These are phyloP conservation scores for Nothocercus nigrocapillus DNA, from an alignment of 2,113 vertebrate species.

Conservation along the genomic window DNA sequence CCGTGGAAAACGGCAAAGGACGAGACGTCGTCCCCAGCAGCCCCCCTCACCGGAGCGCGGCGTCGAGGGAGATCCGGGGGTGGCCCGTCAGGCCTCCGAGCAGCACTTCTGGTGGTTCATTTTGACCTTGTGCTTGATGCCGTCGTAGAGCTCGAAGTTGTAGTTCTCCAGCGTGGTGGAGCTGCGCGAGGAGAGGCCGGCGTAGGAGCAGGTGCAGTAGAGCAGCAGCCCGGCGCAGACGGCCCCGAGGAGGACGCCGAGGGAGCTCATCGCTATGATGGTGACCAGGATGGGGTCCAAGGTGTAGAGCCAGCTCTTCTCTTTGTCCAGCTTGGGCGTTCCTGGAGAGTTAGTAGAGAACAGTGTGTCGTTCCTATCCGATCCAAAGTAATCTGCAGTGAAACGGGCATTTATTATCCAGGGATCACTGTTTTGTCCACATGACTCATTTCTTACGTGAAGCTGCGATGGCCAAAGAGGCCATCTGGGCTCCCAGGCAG, in stretches of 20 bases:
- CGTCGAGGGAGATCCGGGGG: constrained; percentile 27
- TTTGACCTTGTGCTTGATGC: constrained; percentile 98
- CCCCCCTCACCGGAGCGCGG: constrained; percentile 60
- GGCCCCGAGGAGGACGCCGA: constrained; percentile 92
- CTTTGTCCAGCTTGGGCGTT: constrained; percentile 85
- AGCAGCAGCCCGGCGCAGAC: constrained; percentile 93
- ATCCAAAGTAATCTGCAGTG: constrained; percentile 77
- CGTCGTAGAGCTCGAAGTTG: constrained; percentile 97
- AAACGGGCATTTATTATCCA: constrained; percentile 61
- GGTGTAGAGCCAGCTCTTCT: constrained; percentile 94
- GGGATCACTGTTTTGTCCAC: not conserved
- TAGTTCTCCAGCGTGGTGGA: constrained; percentile 98
- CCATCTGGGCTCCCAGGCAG: not conserved
- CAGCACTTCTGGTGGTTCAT: constrained; percentile 98
- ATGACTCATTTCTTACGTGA: not conserved
- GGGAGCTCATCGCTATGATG: constrained; percentile 98
- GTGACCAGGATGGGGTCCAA: constrained; percentile 98
- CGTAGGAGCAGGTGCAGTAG: constrained; percentile 96
- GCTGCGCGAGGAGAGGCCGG: constrained; percentile 91
- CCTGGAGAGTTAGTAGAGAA: constrained; percentile 77
- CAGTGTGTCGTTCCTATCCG: constrained; percentile 75
- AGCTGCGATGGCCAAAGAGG: not conserved
- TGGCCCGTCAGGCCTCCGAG: constrained; percentile 89
- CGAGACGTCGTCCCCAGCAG: constrained; percentile 53
- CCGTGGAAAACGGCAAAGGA: constrained; percentile 68